Evolutionary conservation across 2,888 invertebrate species (phyloP), one percentile per base, ranked within the genome.

Genomic region (Drosophila maculinotata): DNA sequence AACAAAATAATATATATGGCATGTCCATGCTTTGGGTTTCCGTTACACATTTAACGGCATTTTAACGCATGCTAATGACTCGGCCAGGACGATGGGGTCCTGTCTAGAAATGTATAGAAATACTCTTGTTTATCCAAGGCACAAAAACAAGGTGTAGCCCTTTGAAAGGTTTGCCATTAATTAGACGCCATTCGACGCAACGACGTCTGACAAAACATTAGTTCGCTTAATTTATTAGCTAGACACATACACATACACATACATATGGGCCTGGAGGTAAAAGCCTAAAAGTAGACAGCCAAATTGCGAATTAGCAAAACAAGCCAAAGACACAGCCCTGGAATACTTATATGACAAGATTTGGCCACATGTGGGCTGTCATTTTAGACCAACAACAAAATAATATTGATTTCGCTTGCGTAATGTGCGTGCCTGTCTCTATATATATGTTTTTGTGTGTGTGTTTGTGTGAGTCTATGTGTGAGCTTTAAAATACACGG

Each of bases 11-110:
- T 60, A 63, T 63, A 63, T 74, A 42, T 71, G 76, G 56, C 71
- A 60, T 71, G 76, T 71, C 76, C 74, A 52, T 68, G 76, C 54
- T 49, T n/a, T 45, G 65, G 59, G 71, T 67, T 87, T 83, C 87
- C 83, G 87, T 73, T 77, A 69, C 80, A 75, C 83, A 84, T 87
- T 87, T 87, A 77, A 84, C 87, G 87, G 82, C 77, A 82, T 87
- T 84, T 84, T 79, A 85, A 87, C 87, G 87, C 87, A 79, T 74
- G 83, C 76, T 81, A 81, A 81, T 81, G 87, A 78, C 87, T 69
- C 48, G 66, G 30, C 36, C 45, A 26, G 30, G 53, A 26, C 56
- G 25, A 15, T 20, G 26, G 36, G 25, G 35, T 42, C 26, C 42
- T n/a, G 30, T 9, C 44, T 25, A 14, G 31, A 41, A 39, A 48